A percentile compares a stretch with the other conserved stretches of the same genome.
Conservation (phyloP, 1,140 invertebrate species). For the Oncopeltus fasciatus region DNA sequence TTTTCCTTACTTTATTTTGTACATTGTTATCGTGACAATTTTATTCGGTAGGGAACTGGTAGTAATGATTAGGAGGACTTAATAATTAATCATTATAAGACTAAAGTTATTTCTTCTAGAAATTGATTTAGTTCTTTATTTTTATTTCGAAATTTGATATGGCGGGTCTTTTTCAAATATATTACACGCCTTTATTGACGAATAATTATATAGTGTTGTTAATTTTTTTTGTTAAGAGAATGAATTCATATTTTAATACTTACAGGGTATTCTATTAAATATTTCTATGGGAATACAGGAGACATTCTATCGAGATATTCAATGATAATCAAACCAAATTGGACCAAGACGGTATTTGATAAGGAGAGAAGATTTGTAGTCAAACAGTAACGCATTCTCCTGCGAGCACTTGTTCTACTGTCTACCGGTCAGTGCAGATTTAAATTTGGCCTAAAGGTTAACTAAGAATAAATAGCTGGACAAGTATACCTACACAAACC, state of each 20-base stretch:
- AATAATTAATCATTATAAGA: not conserved
- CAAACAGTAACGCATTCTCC: too few relatives aligned
- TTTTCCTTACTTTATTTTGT: constrained; percentile 9
- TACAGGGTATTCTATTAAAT: constrained; percentile 23
- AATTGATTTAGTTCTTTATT: not conserved
- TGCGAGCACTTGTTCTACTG: too few relatives aligned
- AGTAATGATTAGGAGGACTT: constrained; percentile 14
- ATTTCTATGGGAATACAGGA: constrained; percentile 21
- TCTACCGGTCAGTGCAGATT: not conserved
- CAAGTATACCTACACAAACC: not conserved
- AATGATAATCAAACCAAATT: constrained; percentile 21
- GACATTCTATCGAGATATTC: constrained; percentile 17
- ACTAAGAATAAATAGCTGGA: not conserved
- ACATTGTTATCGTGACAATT: constrained; percentile 11
- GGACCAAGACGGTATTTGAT: constrained; percentile 21
- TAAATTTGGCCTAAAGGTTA: not conserved
- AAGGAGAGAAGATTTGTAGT: not conserved
- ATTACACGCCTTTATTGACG: not conserved
- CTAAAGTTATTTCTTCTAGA: constrained; percentile 8
- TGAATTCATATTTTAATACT: constrained; percentile 22
- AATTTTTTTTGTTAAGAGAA: constrained; percentile 17
- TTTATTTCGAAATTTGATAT: not conserved
- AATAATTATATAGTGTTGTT: constrained; percentile 12
- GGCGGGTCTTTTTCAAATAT: not conserved
- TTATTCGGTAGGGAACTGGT: constrained; percentile 18